These are phyloP conservation scores for Pogonomyrmex californicus DNA, from an alignment of 1,140 invertebrate genomes.

Conservation along the genomic window DNA sequence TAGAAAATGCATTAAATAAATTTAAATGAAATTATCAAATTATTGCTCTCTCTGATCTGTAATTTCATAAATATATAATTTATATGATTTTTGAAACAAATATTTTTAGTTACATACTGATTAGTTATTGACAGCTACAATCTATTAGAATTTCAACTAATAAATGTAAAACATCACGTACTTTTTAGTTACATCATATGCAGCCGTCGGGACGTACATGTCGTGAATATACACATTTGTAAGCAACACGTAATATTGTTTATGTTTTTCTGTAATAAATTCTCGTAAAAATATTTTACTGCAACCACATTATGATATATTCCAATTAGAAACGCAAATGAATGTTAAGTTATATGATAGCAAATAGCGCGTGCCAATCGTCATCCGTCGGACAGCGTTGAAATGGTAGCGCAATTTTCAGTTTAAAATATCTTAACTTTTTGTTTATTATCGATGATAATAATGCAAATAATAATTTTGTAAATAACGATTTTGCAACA, in stretches of 20 bases:
- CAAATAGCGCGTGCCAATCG: neutral
- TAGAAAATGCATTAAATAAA: neutral
- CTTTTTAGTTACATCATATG: neutral
- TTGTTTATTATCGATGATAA: neutral
- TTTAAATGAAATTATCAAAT: neutral
- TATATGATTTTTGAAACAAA: neutral
- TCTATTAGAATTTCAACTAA: slow-evolving; percentile 16
- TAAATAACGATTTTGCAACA: neutral
- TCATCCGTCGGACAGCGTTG: slow-evolving; percentile 12
- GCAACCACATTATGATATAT: slow-evolving; percentile 18
- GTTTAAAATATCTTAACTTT: neutral
- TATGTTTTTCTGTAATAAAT: slow-evolving; percentile 31
- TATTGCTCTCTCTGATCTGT: neutral
- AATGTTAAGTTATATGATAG: slow-evolving; percentile 32
- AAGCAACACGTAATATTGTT: slow-evolving; percentile 14
- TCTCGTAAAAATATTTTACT: slow-evolving; percentile 22
- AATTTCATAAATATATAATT: neutral
- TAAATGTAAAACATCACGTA: neutral
- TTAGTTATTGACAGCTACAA: neutral
- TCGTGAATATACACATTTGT: neutral
- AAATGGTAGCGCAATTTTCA: neutral
- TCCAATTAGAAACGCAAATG: slow-evolving; percentile 23
- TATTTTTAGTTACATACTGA: neutral
- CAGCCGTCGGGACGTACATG: neutral
- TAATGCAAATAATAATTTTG: neutral